These are phyloP conservation scores for Callosobruchus maculatus DNA, from an alignment of 2,888 invertebrate genomes.

Conservation along the genomic window DNA sequence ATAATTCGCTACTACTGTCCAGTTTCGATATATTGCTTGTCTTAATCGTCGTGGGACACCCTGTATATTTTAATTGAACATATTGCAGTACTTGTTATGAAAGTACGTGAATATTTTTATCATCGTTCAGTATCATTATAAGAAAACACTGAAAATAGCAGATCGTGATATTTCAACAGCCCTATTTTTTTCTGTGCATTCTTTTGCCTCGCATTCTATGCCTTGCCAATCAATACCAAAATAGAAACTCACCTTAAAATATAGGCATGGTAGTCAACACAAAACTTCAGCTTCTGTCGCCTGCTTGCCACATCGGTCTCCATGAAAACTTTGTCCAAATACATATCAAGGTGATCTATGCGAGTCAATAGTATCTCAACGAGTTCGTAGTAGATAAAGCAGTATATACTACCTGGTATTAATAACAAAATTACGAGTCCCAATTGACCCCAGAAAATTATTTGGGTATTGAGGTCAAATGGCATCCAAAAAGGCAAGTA, in stretches of 20 bases:
- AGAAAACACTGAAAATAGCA: too few species aligned
- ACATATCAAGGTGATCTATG: neutral
- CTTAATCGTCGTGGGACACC: too few species aligned
- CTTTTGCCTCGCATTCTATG: too few species aligned
- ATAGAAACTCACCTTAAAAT: neutral
- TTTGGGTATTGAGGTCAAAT: neutral
- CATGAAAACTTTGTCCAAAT: neutral
- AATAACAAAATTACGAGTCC: neutral
- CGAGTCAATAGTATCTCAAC: slow-evolving; percentile 1
- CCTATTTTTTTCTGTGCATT: too few species aligned
- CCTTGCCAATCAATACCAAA: too few species aligned
- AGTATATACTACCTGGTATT: neutral
- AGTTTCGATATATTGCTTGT: too few species aligned
- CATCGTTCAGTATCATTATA: too few species aligned
- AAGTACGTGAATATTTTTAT: too few species aligned
- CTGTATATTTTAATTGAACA: too few species aligned
- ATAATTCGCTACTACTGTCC: too few species aligned
- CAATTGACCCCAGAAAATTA: neutral
- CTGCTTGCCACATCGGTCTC: neutral
- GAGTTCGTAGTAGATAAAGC: neutral
- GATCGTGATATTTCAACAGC: too few species aligned
- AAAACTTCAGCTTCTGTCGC: neutral
- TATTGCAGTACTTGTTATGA: too few species aligned
- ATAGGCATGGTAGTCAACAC: neutral
- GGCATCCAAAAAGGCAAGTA: slow-evolving; percentile 5